Conservation (phyloP, 2,113 vertebrate species). For the Mola mola region DNA sequence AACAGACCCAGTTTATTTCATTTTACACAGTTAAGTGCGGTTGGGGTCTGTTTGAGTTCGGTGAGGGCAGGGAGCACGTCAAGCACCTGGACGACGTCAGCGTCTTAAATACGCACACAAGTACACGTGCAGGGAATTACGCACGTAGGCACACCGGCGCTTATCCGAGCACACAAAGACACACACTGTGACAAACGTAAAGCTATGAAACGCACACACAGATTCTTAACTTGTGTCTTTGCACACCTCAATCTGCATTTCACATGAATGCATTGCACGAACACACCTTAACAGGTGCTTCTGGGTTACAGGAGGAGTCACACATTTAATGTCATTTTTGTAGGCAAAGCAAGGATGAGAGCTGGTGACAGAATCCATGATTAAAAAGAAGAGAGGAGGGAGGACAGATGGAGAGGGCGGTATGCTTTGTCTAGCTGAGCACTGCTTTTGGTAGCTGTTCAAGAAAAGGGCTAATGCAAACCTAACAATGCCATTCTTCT, state of each 20-base stretch:
- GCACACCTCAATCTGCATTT: no score
- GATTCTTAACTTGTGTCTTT: no score
- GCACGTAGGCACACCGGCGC: neutral
- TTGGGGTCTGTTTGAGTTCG: slow-evolving; percentile 17
- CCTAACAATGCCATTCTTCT: slow-evolving; percentile 38
- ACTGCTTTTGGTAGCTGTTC: slow-evolving; percentile 59
- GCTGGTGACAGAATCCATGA: slow-evolving; percentile 33
- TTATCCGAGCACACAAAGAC: neutral
- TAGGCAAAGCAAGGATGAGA: neutral
- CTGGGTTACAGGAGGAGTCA: neutral
- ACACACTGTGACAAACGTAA: neutral
- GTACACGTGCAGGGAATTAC: neutral
- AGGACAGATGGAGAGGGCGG: slow-evolving; percentile 67
- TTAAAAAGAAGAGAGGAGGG: slow-evolving; percentile 48
- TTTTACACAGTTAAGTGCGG: slow-evolving; percentile 13
- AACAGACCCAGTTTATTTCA: no score
- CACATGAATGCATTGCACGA: no score
- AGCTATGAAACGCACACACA: slow-evolving; percentile 1
- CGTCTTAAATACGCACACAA: slow-evolving; percentile 17
- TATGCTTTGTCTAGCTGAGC: slow-evolving; percentile 58
- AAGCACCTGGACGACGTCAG: slow-evolving; percentile 1
- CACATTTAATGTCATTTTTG: slow-evolving; percentile 5
- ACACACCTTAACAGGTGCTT: slow-evolving; percentile 10
- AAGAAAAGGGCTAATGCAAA: slow-evolving; percentile 64
- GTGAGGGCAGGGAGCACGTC: slow-evolving; percentile 6